Conservation (phyloP, 1,140 invertebrate species). For the Trichogramma pretiosum region DNA sequence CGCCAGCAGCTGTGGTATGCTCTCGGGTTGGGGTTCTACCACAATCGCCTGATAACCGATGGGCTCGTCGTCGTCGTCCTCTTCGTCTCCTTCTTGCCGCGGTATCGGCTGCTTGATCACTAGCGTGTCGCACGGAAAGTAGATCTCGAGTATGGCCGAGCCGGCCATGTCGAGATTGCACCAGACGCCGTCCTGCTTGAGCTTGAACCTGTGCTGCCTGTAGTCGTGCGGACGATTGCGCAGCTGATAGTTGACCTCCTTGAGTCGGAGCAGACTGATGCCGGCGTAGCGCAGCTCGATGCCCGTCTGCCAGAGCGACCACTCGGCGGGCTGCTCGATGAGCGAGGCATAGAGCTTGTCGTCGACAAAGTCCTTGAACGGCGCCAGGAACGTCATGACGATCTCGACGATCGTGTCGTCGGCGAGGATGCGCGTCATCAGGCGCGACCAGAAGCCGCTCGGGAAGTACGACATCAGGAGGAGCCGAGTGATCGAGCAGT, state of each 20-base stretch:
- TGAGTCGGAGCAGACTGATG: slow-evolving; percentile 70
- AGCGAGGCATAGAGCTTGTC: slow-evolving; percentile 55
- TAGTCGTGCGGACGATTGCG: slow-evolving; percentile 49
- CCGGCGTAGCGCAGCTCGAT: slow-evolving; percentile 77
- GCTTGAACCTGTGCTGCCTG: slow-evolving; percentile 52
- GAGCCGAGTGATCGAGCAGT: slow-evolving; percentile 57
- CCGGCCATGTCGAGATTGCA: slow-evolving; percentile 71
- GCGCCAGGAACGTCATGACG: slow-evolving; percentile 47
- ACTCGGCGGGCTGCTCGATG: slow-evolving; percentile 69
- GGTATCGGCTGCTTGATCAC: slow-evolving; percentile 58
- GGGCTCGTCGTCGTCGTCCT: slow-evolving; percentile 43
- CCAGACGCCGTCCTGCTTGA: slow-evolving; percentile 77
- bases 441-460: slow-evolving; percentile 92
- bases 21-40: slow-evolving; percentile 65
- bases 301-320: slow-evolving; percentile 94
- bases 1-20: slow-evolving; percentile 77
- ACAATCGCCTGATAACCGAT: slow-evolving; percentile 61
- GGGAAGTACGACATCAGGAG: slow-evolving; percentile 93
- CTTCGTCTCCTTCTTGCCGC: slow-evolving; percentile 13
- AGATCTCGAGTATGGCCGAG: slow-evolving; percentile 80
- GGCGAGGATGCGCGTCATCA: slow-evolving; percentile 84
- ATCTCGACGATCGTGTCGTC: slow-evolving; percentile 81
- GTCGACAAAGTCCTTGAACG: slow-evolving; percentile 46
- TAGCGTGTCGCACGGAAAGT: slow-evolving; percentile 69
- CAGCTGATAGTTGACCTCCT: slow-evolving; percentile 64